Conservation (phyloP, 1,140 invertebrate species). For the Mizuhopecten yessoensis region DNA sequence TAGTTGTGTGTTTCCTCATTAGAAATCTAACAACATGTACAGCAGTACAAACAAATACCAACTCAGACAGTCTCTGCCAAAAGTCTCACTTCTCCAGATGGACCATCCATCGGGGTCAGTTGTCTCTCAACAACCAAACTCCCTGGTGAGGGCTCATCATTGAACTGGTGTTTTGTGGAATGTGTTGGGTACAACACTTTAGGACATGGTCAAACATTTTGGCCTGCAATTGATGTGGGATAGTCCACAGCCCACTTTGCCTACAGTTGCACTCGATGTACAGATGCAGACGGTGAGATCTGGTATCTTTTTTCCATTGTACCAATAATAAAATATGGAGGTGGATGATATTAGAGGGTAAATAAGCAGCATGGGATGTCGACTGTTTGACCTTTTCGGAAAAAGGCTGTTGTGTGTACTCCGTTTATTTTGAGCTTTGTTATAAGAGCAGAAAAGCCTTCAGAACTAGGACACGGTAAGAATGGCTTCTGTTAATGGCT, state of each 20-base stretch:
- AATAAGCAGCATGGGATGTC: not conserved
- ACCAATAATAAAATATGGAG: not conserved
- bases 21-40: conserved; percentile 34
- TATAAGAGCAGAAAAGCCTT: not conserved
- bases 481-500: conserved; percentile 12
- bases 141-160: not conserved
- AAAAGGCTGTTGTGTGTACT: conserved; percentile 9
- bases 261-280: no score
- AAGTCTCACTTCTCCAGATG: conserved; percentile 14
- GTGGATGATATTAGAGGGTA: not conserved
- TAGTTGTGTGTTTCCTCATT: conserved; percentile 32
- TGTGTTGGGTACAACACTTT: not conserved
- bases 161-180: not conserved
- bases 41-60: not conserved
- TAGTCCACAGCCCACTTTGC: no score
- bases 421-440: not conserved
- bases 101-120: not conserved
- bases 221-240: not conserved
- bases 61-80: not conserved
- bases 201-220: not conserved
- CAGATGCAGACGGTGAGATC: no score
- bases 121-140: not conserved
- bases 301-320: not conserved
- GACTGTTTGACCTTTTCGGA: not conserved
- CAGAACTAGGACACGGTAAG: not conserved